Evolutionary conservation across 2,888 invertebrate genomes (phyloP), one percentile per base, ranked within the genome.

Genomic region (Dromius quadrimaculatus): DNA sequence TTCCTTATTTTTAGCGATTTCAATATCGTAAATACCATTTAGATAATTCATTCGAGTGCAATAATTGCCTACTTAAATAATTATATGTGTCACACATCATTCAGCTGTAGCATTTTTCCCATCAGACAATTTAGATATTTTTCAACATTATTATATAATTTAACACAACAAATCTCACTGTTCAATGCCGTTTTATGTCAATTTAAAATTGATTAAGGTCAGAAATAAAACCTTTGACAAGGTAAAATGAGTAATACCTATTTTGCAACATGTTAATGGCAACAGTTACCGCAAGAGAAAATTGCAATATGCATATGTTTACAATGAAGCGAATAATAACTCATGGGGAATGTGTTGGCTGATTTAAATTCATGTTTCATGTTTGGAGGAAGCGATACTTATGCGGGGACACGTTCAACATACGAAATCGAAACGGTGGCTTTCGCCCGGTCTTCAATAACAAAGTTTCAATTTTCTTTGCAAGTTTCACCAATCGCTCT

Each of bases 361-460:
- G 45, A 59, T 43, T 68, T 6, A 32, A 59, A 68, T 68, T 41
- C 64, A 50, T 20, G 28, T n/a, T 68, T 41, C 64, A 50, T 20
- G 28, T n/a, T n/a, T 36, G 64, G 28, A 64, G 50, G 45, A 17
- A 32, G 43, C 45, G 45, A 22, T 32, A 63, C 17, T 32, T 68
- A 68, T 68, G 57, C 32, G 22, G 11, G 19, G 32, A 54, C 68
- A 68, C 59, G 68, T 59, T 28, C 32, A 32, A 43, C 43, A 59
- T 68, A 28, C 34, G 43, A 68, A 68, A 68, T 36, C 41, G 59
- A 43, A 43, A 36, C 65, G 9, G 32, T 68, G 28, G 41, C 68
- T 68, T 68, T 68, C 68, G 19, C 68, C 17, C 54, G 17, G 28
- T 8, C 9, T 11, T 41, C 17, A 63, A 63, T 62, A 22, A 41